A percentile compares a stretch with the other conserved stretches of the same genome.
These are phyloP conservation scores for Didymodactylos carnosus DNA, from an alignment of 2,888 invertebrate species.

Conservation along the genomic window DNA sequence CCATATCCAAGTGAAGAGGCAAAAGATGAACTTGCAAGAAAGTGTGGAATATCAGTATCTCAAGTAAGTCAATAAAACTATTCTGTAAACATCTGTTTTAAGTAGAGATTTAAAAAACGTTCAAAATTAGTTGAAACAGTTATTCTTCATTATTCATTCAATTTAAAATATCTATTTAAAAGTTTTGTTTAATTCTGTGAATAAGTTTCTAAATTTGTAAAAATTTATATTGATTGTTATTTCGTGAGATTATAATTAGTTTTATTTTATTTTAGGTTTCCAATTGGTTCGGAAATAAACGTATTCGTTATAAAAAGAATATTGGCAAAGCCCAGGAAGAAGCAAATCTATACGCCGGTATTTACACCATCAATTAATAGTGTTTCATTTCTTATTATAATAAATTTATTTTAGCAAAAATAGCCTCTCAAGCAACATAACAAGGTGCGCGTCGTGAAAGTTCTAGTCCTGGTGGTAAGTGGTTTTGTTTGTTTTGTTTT, in stretches of 20 bases:
- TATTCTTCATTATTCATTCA: not conserved
- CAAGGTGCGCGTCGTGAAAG: not conserved
- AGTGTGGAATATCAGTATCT: conserved; percentile 92
- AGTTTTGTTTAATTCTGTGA: not conserved
- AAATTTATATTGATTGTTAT: no score
- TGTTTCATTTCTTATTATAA: no score
- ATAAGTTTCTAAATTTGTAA: no score
- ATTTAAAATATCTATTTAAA: no score
- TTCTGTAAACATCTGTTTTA: not conserved
- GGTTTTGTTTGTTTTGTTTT: no score
- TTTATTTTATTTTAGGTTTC: conserved; percentile 49
- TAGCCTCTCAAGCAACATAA: not conserved
- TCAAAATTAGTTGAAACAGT: not conserved
- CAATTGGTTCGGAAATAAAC: conserved; percentile 98
- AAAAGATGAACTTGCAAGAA: conserved; percentile 93
- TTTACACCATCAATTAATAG: no score
- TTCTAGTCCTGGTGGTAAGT: not conserved
- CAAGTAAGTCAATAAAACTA: conserved; percentile 44
- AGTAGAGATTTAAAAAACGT: not conserved
- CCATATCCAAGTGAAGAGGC: conserved; percentile 99
- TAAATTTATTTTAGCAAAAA: no score
- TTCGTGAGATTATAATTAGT: not conserved
- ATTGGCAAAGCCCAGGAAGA: conserved; percentile 98
- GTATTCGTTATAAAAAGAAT: conserved; percentile 98
- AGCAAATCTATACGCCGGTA: conserved; percentile 93